Evolutionary conservation across 2,113 vertebrate genomes (phyloP).

Genomic region (Bothrops jararaca): DNA sequence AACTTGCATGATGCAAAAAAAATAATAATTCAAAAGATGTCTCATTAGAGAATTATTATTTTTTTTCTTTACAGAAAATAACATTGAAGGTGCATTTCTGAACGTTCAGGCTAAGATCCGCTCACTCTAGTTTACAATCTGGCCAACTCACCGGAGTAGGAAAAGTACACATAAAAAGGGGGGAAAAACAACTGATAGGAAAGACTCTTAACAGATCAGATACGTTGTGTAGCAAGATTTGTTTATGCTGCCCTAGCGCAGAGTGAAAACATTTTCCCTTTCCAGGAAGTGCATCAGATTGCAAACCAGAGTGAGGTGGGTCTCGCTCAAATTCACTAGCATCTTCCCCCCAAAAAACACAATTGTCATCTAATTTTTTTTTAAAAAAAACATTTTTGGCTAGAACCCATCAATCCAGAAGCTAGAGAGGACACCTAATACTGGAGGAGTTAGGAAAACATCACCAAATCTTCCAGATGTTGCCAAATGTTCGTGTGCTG

Average conservation of each 20-base stretch:
- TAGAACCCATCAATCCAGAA: background rate
- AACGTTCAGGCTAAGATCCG: background rate
- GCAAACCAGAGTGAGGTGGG: background rate
- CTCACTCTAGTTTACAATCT: background rate
- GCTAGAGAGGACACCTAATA: background rate
- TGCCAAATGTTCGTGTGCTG: background rate
- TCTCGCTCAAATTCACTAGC: background rate
- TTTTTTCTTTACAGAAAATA: background rate
- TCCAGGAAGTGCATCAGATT: background rate
- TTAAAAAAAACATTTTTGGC: background rate
- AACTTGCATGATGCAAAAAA: constrained; percentile 39
- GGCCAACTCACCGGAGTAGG: background rate
- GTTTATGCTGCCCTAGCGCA: background rate
- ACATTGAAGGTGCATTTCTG: background rate
- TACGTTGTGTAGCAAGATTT: too few species aligned
- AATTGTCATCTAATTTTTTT: background rate
- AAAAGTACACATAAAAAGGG: too few species aligned
- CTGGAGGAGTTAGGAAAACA: background rate
- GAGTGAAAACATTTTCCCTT: background rate
- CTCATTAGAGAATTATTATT: background rate
- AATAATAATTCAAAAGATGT: background rate
- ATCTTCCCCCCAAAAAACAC: rapidly evolving
- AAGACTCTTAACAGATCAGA: background rate
- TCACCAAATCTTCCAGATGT: background rate
- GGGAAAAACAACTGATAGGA: background rate